These are phyloP conservation scores for Mycogona germanica DNA, from an alignment of 2,888 invertebrate species.

Conservation along the genomic window DNA sequence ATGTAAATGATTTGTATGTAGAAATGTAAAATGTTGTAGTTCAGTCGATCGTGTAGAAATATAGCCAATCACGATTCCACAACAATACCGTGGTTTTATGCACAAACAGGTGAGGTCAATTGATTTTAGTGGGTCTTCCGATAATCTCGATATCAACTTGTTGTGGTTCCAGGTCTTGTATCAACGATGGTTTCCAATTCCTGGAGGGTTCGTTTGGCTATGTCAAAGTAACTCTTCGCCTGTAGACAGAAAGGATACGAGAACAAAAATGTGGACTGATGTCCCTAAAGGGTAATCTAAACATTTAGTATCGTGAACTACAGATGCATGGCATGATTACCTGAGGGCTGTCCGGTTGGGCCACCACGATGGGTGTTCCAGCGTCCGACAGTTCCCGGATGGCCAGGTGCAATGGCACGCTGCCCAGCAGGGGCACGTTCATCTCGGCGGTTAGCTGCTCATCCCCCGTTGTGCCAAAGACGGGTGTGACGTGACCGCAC, in stretches of 20 bases:
- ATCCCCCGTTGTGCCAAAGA: constrained; percentile 57
- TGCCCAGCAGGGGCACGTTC: constrained; percentile 35
- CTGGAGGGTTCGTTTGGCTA: background rate
- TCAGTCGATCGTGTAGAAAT: too few relatives aligned
- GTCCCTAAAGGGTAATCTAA: background rate
- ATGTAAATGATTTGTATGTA: too few relatives aligned
- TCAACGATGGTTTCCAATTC: too few relatives aligned
- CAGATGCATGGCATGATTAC: background rate
- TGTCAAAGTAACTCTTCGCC: background rate
- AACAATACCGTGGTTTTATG: too few relatives aligned
- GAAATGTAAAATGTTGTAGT: too few relatives aligned
- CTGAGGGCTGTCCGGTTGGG: constrained; percentile 3
- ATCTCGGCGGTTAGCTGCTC: constrained; percentile 41
- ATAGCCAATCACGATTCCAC: too few relatives aligned
- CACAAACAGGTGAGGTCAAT: too few relatives aligned
- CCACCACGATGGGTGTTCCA: constrained; percentile 7
- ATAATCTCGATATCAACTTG: too few relatives aligned
- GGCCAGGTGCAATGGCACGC: constrained; percentile 3
- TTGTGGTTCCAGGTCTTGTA: too few relatives aligned
- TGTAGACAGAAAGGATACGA: background rate
- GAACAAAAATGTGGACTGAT: background rate
- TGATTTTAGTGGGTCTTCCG: too few relatives aligned
- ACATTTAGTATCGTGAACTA: background rate
- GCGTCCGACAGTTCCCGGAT: constrained; percentile 4
- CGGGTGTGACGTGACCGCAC: constrained; percentile 55